Evolutionary conservation across 2,113 vertebrate species (phyloP).

Genomic region (Naja naja): DNA sequence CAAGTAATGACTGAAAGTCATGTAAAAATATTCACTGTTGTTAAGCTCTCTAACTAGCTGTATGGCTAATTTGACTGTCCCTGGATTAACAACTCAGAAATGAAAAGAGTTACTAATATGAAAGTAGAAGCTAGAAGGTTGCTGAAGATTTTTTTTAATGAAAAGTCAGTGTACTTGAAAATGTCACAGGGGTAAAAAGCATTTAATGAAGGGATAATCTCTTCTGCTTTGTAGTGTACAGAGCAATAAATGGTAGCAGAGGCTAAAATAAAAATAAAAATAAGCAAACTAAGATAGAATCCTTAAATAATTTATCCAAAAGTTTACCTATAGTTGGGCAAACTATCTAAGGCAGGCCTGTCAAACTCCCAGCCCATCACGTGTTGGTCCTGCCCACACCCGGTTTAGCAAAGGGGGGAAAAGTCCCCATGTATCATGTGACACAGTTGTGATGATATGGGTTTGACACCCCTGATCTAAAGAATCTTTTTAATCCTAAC

Average conservation of each 20-base stretch:
- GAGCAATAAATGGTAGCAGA: constrained; percentile 55
- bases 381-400: too few relatives aligned
- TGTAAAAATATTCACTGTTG: constrained; percentile 61
- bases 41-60: constrained; percentile 56
- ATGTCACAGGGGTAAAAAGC: constrained; percentile 61
- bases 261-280: constrained; percentile 37
- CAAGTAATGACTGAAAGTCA: constrained; percentile 44
- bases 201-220: constrained; percentile 64
- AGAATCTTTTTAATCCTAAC: not conserved
- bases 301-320: constrained; percentile 43
- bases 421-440: too few relatives aligned
- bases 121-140: constrained; percentile 60
- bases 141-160: constrained; percentile 48
- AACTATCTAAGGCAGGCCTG: not conserved
- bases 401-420: too few relatives aligned
- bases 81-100: constrained; percentile 51
- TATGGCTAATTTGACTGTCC: constrained; percentile 54
- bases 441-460: too few relatives aligned
- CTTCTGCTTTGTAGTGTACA: constrained; percentile 57
- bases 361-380: too few relatives aligned
- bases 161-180: constrained; percentile 48
- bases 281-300: constrained; percentile 52
- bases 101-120: constrained; percentile 57
- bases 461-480: too few relatives aligned
- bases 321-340: not conserved